phyloP scores from a whole-genome alignment of 2,113 vertebrate genomes.

The Elanus axillaris region DNA sequence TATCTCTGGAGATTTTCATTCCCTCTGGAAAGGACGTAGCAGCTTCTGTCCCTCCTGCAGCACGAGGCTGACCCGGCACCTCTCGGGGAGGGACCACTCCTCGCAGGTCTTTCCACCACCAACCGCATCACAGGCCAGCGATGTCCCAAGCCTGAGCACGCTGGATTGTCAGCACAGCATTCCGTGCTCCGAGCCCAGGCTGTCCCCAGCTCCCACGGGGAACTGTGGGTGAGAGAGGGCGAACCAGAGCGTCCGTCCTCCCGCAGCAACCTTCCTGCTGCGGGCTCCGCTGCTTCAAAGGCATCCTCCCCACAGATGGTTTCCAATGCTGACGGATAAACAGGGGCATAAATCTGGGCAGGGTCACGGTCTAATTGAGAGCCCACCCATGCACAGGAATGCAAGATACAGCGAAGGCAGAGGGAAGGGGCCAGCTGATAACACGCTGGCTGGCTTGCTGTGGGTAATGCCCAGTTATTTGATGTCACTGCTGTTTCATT shows the following conservation, averaged over 20 bases:
- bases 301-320: not conserved
- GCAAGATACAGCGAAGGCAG: not conserved
- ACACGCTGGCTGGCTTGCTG: not conserved
- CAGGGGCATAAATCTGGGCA: not conserved
- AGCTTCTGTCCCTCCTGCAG: not conserved
- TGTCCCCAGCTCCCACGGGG: fast-evolving
- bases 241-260: not conserved
- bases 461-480: fast-evolving
- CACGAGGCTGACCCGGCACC: not conserved
- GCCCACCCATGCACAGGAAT: not conserved
- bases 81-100: not conserved
- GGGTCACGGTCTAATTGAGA: not conserved
- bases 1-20: not conserved
- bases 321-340: not conserved
- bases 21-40: not conserved
- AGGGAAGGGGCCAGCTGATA: not conserved
- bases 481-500: not conserved
- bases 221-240: not conserved
- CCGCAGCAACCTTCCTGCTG: not conserved
- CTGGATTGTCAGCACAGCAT: fast-evolving
- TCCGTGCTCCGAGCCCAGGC: fast-evolving
- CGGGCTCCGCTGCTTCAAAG: not conserved
- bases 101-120: not conserved
- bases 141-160: too few relatives aligned
- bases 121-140: fast-evolving